Conservation (phyloP, 2,797 vertebrate species). For the Lophius americanus region DNA sequence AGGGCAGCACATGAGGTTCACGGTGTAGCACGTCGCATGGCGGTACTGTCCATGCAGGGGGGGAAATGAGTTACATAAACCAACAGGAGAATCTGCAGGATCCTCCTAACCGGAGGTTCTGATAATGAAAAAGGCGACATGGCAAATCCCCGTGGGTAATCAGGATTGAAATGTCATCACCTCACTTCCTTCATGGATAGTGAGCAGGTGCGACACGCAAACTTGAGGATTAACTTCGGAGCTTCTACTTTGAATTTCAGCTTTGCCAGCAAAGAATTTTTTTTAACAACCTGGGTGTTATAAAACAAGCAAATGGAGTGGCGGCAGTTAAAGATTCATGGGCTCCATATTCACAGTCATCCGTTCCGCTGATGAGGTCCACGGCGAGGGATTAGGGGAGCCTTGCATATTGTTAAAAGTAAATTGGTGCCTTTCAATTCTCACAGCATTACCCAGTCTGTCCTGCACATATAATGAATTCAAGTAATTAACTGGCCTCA, state of each 20-base stretch:
- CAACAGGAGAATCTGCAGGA: slow-evolving; percentile 39
- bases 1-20: slow-evolving; percentile 67
- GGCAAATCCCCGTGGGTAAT: background rate
- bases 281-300: slow-evolving; percentile 34
- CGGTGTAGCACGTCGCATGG: slow-evolving; percentile 44
- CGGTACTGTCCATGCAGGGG: slow-evolving; percentile 46
- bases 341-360: slow-evolving; percentile 49
- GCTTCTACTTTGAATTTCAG: slow-evolving; percentile 38
- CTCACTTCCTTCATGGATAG: slow-evolving; percentile 28
- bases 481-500: slow-evolving; percentile 61
- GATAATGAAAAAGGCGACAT: slow-evolving; percentile 13
- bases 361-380: slow-evolving; percentile 61
- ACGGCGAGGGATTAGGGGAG: slow-evolving; percentile 53
- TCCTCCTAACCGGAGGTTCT: slow-evolving; percentile 15
- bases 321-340: slow-evolving; percentile 63
- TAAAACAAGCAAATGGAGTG: slow-evolving; percentile 47
- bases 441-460: slow-evolving; percentile 51
- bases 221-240: slow-evolving; percentile 36
- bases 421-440: slow-evolving; percentile 72
- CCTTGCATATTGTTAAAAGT: slow-evolving; percentile 67
- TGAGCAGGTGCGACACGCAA: slow-evolving; percentile 13
- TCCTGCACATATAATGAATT: slow-evolving; percentile 67
- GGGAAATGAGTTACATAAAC: slow-evolving; percentile 44
- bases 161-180: slow-evolving; percentile 11
- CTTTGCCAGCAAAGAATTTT: slow-evolving; percentile 48